Evolutionary conservation across 2,113 vertebrate genomes (phyloP).

Genomic region (Scomber japonicus): DNA sequence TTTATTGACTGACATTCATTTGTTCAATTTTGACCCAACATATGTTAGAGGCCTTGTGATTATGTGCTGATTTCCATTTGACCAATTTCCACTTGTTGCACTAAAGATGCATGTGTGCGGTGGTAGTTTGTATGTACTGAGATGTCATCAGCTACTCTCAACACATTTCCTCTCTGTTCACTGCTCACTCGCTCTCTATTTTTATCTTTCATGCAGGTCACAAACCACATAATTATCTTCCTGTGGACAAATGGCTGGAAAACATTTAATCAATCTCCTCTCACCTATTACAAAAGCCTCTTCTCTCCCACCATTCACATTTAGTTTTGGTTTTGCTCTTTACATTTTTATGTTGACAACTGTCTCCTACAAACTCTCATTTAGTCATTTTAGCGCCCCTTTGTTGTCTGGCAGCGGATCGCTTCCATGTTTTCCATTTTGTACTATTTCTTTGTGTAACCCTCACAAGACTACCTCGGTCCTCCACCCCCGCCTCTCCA

Average conservation of each 20-base stretch:
- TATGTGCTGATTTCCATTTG: too few relatives aligned
- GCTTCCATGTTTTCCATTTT: conserved; percentile 54
- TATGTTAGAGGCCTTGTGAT: too few relatives aligned
- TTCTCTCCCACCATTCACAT: neutral
- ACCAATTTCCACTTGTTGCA: too few relatives aligned
- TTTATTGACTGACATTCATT: too few relatives aligned
- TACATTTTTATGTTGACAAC: conserved; percentile 39
- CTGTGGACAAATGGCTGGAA: conserved; percentile 5
- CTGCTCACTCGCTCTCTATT: neutral
- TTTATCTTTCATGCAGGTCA: neutral
- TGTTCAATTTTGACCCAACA: too few relatives aligned
- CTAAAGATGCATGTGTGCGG: too few relatives aligned
- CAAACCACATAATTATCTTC: conserved; percentile 24
- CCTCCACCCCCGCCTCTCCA: conserved; percentile 71
- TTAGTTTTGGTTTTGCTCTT: conserved; percentile 9
- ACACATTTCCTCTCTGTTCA: conserved; percentile 1
- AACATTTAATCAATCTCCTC: conserved; percentile 27
- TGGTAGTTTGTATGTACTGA: neutral
- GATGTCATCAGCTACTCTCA: neutral
- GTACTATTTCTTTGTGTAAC: conserved; percentile 52
- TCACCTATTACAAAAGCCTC: neutral
- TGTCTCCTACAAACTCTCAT: conserved; percentile 46
- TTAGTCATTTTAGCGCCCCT: conserved; percentile 56
- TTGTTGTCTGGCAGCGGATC: conserved; percentile 47
- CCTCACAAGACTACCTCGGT: conserved; percentile 52